Conservation (phyloP, 2,888 invertebrate species). For the Willowsia nigromaculata region DNA sequence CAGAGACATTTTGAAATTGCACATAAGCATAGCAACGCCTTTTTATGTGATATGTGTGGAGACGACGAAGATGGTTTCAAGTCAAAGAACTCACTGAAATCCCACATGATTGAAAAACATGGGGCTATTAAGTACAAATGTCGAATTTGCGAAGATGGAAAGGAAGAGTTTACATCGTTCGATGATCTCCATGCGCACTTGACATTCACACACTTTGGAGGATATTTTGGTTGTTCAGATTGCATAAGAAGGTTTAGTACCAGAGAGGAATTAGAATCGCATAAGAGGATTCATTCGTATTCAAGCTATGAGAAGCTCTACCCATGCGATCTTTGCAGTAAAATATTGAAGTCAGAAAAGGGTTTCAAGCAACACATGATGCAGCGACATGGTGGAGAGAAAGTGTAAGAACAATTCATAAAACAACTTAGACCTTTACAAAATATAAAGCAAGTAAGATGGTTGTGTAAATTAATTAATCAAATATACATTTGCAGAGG, state of each 20-base stretch:
- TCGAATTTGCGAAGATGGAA: neutral
- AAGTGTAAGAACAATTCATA: neutral
- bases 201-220: neutral
- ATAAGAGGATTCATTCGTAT: no score
- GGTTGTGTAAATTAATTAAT: neutral
- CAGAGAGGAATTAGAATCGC: neutral
- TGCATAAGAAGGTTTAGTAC: neutral
- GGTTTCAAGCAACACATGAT: neutral
- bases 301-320: neutral
- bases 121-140: conserved; percentile 1
- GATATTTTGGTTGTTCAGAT: neutral
- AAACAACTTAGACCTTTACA: no score
- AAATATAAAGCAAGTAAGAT: no score
- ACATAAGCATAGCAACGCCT: neutral
- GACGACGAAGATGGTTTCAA: neutral
- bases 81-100: neutral
- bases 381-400: neutral
- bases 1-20: neutral
- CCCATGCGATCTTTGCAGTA: neutral
- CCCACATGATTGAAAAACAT: conserved; percentile 14
- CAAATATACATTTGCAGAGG: neutral
- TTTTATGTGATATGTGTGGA: neutral
- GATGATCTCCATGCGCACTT: neutral
- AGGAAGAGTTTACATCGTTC: neutral
- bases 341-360: neutral